phyloP scores from a whole-genome alignment of 2,797 vertebrate genomes.

The Tinamus major region DNA sequence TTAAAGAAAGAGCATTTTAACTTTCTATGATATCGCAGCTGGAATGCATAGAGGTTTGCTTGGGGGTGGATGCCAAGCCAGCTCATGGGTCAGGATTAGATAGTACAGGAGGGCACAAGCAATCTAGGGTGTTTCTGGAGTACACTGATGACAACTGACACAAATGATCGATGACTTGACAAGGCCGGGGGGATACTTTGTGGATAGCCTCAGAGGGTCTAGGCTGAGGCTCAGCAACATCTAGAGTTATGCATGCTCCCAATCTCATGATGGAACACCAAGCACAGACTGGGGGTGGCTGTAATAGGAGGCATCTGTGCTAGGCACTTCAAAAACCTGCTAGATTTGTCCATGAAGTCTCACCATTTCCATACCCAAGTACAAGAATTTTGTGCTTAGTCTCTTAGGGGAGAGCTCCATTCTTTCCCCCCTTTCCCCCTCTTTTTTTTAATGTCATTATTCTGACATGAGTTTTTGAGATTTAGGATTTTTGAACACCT shows the following conservation, averaged over 20 bases:
- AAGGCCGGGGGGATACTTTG: not conserved
- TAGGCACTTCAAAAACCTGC: not conserved
- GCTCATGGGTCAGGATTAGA: not conserved
- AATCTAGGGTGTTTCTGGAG: not conserved
- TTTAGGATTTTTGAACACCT: too few species aligned
- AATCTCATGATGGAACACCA: not conserved
- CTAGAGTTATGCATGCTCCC: too few species aligned
- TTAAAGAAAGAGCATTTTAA: not conserved
- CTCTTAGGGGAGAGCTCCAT: not conserved
- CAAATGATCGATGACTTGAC: not conserved
- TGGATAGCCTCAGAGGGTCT: too few species aligned
- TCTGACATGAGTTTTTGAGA: too few species aligned
- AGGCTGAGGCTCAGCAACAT: too few species aligned
- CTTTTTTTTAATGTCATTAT: too few species aligned
- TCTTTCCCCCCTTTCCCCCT: too few species aligned
- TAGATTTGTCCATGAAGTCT: not conserved
- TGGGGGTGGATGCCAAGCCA: not conserved
- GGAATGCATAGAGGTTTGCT: not conserved
- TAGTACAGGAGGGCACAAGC: not conserved
- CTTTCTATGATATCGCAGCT: not conserved
- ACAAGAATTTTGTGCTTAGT: not conserved
- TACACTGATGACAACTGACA: not conserved
- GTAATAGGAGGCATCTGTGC: not conserved
- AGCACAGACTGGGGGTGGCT: not conserved
- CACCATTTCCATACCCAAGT: not conserved